Evolutionary conservation across 2,888 invertebrate species (phyloP).

Genomic region (Mesodorylaimus sp.): DNA sequence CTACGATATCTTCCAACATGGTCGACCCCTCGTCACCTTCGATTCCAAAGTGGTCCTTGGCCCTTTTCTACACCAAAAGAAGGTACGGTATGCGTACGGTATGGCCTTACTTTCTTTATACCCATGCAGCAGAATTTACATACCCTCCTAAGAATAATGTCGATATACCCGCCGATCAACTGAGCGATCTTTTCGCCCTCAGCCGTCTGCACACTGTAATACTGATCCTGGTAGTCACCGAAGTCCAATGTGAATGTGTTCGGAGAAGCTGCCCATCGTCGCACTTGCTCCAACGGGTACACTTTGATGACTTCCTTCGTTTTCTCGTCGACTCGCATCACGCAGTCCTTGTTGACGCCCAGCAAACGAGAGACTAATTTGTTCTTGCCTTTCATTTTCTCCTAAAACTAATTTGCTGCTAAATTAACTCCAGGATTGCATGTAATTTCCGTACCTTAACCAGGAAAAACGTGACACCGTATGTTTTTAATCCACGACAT

Average conservation of each 20-base stretch:
- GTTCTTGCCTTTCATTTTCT: slow-evolving; percentile 79
- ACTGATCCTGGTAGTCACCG: slow-evolving; percentile 93
- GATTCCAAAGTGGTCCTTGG: slow-evolving; percentile 88
- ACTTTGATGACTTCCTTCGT: slow-evolving; percentile 85
- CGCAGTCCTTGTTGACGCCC: slow-evolving; percentile 94
- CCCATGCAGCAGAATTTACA: too few relatives aligned
- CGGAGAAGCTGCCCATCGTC: slow-evolving; percentile 93
- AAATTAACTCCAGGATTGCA: not conserved
- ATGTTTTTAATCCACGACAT: slow-evolving; percentile 81
- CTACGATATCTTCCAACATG: slow-evolving; percentile 90
- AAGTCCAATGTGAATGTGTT: slow-evolving; percentile 98
- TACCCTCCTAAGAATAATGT: slow-evolving; percentile 87
- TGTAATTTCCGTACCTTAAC: slow-evolving; percentile 53
- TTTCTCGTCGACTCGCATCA: slow-evolving; percentile 87
- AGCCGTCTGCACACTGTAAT: slow-evolving; percentile 91
- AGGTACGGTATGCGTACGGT: too few relatives aligned
- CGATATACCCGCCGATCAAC: slow-evolving; percentile 94
- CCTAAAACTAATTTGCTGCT: slow-evolving; percentile 7
- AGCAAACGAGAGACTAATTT: slow-evolving; percentile 86
- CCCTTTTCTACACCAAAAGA: slow-evolving; percentile 48
- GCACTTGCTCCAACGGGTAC: slow-evolving; percentile 82
- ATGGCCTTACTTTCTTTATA: too few relatives aligned
- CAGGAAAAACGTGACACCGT: slow-evolving; percentile 98
- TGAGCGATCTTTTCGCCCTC: slow-evolving; percentile 83
- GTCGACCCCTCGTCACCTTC: slow-evolving; percentile 96